Percentiles rank a stretch among this genome's conserved stretches.
These are phyloP conservation scores for Eleginops maclovinus DNA, from an alignment of 2,113 vertebrate genomes.

Conservation along the genomic window DNA sequence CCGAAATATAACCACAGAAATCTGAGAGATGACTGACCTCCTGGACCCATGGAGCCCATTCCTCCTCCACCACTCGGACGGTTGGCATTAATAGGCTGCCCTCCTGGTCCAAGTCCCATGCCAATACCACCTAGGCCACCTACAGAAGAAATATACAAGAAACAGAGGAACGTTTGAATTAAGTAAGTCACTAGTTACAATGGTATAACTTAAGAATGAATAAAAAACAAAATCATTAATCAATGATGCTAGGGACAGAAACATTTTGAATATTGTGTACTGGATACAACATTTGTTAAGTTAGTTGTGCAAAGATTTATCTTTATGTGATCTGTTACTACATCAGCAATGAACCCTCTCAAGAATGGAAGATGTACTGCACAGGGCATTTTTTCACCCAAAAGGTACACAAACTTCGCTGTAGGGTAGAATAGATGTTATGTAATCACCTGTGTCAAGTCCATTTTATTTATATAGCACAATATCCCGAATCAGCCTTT, in stretches of 20 bases:
- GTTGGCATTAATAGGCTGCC: constrained; percentile 96
- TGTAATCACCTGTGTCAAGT: background rate
- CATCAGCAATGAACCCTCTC: constrained; percentile 23
- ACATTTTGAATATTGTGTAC: background rate
- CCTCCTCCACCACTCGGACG: constrained; percentile 86
- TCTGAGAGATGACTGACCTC: constrained; percentile 84
- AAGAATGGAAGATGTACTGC: constrained; percentile 2
- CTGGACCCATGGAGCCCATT: constrained; percentile 91
- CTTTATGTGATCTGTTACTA: background rate
- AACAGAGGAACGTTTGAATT: background rate
- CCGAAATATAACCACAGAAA: background rate
- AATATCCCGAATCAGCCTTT: background rate
- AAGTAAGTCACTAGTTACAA: background rate
- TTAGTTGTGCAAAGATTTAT: background rate
- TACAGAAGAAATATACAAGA: constrained; percentile 58
- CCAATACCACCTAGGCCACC: constrained; percentile 96
- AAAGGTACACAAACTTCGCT: background rate
- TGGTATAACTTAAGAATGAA: background rate
- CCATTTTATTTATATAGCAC: background rate
- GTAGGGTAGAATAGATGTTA: constrained; percentile 2
- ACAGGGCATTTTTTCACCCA: background rate
- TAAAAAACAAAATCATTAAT: background rate
- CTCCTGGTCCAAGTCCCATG: constrained; percentile 97
- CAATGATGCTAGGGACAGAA: background rate
- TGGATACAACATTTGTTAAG: background rate